Base-by-base conservation (phyloP, 2,113 vertebrate species). In the Mixornis gularis region DNA sequence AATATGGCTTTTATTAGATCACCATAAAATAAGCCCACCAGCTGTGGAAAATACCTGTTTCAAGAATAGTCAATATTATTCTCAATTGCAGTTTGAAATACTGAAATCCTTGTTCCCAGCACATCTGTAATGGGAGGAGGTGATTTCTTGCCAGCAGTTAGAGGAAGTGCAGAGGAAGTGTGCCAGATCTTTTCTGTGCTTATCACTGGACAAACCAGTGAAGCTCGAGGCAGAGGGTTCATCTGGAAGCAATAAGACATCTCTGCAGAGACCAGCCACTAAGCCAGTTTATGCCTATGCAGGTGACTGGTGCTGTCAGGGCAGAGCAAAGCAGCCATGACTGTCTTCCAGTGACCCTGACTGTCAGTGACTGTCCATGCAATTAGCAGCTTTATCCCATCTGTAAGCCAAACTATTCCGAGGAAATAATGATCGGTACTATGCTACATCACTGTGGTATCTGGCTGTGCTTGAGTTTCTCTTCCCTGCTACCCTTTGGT, bases 281-380 rank as follows among this genome's bases (percentile, higher is more conserved):
- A 10, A 68, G 36, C 30, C 49, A 60, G 60, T 10, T 68, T 73
- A 44, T 69, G 44, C 49, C 65, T 26, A 0, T 30, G 51, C 66
- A 52, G 36, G 34, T 38, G n/a, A 77, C 48, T 16, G 25, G 8
- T 9, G 29, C 34, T 73, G 32, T 19, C 64, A 30, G 43, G 69
- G 36, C 15, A 73, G 34, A 77, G 51, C 1, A 8, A 55, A 62
- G 49, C 1, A 43, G 41, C 41, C 70, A 81, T 0, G 0, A 48
- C 40, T 24, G 34, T 46, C 18, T 49, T 60, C 53, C 89, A 65
- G 63, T 13, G 24, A 43, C 14, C 16, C 32, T 38, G 36, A n/a
- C 1, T n/a, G 24, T 30, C 92, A 71, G 62, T 5, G 27, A 79
- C 56, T 59, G 41, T 18, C 52, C 41, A 58, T 44, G 80, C n/a